These are phyloP conservation scores for Drosophila orena DNA, from an alignment of 1,140 invertebrate genomes.

Conservation along the genomic window DNA sequence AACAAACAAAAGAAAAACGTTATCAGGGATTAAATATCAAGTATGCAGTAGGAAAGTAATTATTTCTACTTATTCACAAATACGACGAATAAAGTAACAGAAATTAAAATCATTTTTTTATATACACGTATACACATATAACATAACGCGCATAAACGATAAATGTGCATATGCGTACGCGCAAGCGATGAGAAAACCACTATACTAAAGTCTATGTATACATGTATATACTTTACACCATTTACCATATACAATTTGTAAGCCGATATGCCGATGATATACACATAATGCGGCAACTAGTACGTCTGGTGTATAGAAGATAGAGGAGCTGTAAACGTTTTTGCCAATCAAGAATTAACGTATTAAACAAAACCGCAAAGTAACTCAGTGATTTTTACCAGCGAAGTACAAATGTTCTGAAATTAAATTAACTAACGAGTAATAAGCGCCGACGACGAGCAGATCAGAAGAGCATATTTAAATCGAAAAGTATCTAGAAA, in stretches of 20 bases:
- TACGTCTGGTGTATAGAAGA: slow-evolving; percentile 9
- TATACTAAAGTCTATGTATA: slow-evolving; percentile 43
- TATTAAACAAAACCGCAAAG: slow-evolving; percentile 64
- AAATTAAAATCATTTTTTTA: slow-evolving; percentile 48
- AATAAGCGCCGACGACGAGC: slow-evolving; percentile 24
- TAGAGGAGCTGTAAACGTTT: slow-evolving; percentile 25
- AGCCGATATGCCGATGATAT: slow-evolving; percentile 22
- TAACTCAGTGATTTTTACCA: slow-evolving; percentile 84
- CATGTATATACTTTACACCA: slow-evolving; percentile 55
- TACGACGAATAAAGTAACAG: slow-evolving; percentile 44
- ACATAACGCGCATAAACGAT: not conserved
- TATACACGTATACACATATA: slow-evolving; percentile 24
- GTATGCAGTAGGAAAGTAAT: slow-evolving; percentile 61
- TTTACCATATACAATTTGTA: slow-evolving; percentile 47
- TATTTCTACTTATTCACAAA: slow-evolving; percentile 63
- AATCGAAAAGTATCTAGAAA: slow-evolving; percentile 10
- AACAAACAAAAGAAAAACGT: slow-evolving; percentile 77
- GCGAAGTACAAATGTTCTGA: slow-evolving; percentile 83
- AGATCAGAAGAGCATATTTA: slow-evolving; percentile 30
- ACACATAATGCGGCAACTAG: slow-evolving; percentile 4
- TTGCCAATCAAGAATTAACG: slow-evolving; percentile 28
- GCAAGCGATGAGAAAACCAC: slow-evolving; percentile 25
- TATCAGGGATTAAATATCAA: slow-evolving; percentile 82
- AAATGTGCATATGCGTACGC: slow-evolving; percentile 9
- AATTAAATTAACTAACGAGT: slow-evolving; percentile 45